Evolutionary conservation across 2,888 invertebrate species (phyloP), one percentile per base, ranked within the genome.

Genomic region (Synergus japonicus): DNA sequence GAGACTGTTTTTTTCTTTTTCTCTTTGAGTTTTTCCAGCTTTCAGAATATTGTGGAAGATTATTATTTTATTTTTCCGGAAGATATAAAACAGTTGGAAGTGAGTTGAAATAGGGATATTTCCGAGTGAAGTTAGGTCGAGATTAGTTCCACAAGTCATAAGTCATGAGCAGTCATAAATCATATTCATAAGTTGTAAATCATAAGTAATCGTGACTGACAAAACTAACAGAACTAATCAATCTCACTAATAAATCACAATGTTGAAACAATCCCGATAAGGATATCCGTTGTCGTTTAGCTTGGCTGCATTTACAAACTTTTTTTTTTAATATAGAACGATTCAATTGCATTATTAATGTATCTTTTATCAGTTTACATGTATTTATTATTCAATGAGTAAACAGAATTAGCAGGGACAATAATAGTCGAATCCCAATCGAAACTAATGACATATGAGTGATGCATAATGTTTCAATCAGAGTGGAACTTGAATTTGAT

Each of bases 381-480:
- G 29, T 29, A 29, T 29, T 29, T n/a, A n/a, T n/a, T 2, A 54
- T 54, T 29, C 29, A 29, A n/a, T n/a, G 0, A 12, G n/a, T n/a
- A 54, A 54, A 54, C 54, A 54, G 2, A 7, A 54, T 54, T 8
- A 54, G 15, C 49, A 49, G 49, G 13, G 8, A 54, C 8, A 54
- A 54, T 54, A 54, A n/a, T 54, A 54, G 7, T 54, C n/a, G 1
- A 22, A 44, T 46, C 13, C 13, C 3, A 46, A 15, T 69, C 12
- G 29, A 69, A 49, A 29, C 13, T 12, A 49, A 37, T 22, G 49
- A 8, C 22, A 29, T 15, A 29, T 69, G 69, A 69, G 46, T 69
- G 69, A 69, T 69, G 15, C 22, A 69, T 49, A 15, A 46, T 49
- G 46, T 15, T 69, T 49, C 69, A 69, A 69, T 69, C 29, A 49